Conservation (phyloP, 2,113 vertebrate species). For the Dendropsophus ebraccatus region DNA sequence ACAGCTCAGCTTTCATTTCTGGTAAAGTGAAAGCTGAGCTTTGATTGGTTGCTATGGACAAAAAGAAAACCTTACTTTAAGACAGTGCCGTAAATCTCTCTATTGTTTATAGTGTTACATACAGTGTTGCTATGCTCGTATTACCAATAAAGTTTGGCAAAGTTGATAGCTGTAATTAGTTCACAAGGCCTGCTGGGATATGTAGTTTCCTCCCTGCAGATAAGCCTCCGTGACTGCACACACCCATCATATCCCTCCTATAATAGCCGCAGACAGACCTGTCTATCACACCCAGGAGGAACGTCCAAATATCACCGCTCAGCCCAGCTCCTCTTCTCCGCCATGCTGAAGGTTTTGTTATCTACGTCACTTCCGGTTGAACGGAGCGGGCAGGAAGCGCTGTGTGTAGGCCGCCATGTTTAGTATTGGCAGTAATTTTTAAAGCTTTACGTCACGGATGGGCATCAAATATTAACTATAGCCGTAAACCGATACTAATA, state of each 20-base stretch:
- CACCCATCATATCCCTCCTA: background rate
- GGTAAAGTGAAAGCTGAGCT: no score
- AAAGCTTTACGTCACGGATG: no score
- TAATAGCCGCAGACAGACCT: background rate
- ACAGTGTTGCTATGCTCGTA: background rate
- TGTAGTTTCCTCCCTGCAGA: background rate
- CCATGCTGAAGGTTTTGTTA: background rate
- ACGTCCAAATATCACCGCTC: slow-evolving; percentile 1
- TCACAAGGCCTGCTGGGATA: background rate
- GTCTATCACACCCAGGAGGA: background rate
- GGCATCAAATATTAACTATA: background rate
- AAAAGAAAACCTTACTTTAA: no score
- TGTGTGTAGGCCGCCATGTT: background rate
- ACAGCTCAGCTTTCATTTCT: no score
- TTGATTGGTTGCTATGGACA: no score
- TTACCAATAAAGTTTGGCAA: background rate
- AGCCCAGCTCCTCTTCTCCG: background rate
- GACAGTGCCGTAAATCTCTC: no score
- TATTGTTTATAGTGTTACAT: no score
- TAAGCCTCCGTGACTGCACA: background rate
- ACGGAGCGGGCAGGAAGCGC: background rate
- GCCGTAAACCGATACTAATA: background rate
- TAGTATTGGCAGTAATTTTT: background rate
- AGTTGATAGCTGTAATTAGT: background rate
- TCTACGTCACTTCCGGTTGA: slow-evolving; percentile 8